A percentile compares a stretch with the other conserved stretches of the same genome.
phyloP scores from a whole-genome alignment of 1,140 invertebrate genomes.

The Pachypeltis micranthus region DNA sequence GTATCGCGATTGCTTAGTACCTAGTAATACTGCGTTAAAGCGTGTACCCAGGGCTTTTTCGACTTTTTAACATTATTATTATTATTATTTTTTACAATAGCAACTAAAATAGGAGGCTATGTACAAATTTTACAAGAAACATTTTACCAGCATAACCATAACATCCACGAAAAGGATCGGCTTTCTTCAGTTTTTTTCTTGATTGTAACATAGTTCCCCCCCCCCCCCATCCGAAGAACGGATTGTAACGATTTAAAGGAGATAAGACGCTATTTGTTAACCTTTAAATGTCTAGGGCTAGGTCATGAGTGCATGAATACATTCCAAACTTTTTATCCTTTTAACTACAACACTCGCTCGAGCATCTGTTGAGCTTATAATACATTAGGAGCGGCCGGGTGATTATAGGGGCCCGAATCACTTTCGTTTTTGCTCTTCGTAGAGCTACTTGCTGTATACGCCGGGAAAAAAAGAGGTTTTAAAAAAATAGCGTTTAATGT shows the following conservation, averaged over 20 bases:
- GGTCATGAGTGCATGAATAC: not conserved
- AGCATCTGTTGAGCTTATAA: not conserved
- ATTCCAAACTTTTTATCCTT: not conserved
- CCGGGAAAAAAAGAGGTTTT: not conserved
- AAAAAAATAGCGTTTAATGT: not conserved
- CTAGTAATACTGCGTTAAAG: conserved; percentile 14
- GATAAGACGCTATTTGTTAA: not conserved
- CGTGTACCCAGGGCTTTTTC: conserved; percentile 2
- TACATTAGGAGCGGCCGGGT: not conserved
- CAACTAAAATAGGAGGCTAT: not conserved
- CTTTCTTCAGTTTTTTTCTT: not conserved
- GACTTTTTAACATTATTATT: not conserved
- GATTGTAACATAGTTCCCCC: not conserved
- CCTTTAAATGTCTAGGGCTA: not conserved
- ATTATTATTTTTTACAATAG: not conserved
- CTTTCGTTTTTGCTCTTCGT: not conserved
- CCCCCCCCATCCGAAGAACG: not conserved
- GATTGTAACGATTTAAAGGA: not conserved
- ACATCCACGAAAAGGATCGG: not conserved
- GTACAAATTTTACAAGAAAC: conserved; percentile 11
- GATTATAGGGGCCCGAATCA: not conserved
- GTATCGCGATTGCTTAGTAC: not conserved
- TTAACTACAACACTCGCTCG: not conserved
- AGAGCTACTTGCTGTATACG: not conserved
- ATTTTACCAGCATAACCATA: not conserved